phyloP scores from a whole-genome alignment of 2,113 vertebrate species.

The Bungarus multicinctus region DNA sequence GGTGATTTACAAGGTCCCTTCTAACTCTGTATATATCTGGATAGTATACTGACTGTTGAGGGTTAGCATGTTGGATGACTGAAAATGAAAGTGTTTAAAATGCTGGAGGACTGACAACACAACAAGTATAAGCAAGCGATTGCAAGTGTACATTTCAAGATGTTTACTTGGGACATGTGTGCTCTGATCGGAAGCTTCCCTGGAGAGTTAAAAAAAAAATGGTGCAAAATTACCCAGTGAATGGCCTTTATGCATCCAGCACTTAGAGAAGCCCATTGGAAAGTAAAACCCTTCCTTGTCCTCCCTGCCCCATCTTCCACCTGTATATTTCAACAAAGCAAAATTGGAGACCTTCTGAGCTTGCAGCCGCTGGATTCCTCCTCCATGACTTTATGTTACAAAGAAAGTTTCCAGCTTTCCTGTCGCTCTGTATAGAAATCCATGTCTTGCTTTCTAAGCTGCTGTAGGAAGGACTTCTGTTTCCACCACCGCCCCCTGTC shows the following conservation, averaged over 20 bases:
- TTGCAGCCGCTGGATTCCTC: background rate
- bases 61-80: background rate
- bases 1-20: no score
- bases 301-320: background rate
- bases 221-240: background rate
- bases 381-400: background rate
- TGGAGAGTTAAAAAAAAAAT: background rate
- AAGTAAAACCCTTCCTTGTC: background rate
- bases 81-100: background rate
- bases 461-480: background rate
- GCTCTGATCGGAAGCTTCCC: background rate
- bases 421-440: slow-evolving; percentile 14
- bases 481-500: background rate
- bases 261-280: background rate
- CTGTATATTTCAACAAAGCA: slow-evolving; percentile 33
- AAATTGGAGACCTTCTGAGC: slow-evolving; percentile 37
- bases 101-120: background rate
- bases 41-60: background rate
- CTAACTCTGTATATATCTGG: no score
- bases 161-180: background rate
- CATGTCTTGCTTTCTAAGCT: slow-evolving; percentile 35
- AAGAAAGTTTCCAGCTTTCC: slow-evolving; percentile 32
- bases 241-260: background rate
- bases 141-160: no score
- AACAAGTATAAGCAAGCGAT: background rate